Evolutionary conservation across 2,888 invertebrate species (phyloP).

Genomic region (Ellobium chinense): DNA sequence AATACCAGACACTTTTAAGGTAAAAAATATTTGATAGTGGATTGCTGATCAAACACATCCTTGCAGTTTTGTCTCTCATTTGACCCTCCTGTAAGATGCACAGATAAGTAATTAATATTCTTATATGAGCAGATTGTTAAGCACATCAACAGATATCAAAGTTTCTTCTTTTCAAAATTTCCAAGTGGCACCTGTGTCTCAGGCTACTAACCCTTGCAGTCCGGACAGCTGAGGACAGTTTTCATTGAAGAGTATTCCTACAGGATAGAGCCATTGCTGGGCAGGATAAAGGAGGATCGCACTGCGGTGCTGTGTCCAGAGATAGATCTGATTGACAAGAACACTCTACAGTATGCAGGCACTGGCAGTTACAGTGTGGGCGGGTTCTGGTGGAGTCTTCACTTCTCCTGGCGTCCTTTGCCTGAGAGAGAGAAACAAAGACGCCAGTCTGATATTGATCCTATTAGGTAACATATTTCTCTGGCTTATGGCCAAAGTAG

Average conservation of each 20-base stretch:
- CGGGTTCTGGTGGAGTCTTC: slow-evolving; percentile 81
- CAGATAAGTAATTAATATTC: too few species aligned
- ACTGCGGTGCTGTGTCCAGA: slow-evolving; percentile 93
- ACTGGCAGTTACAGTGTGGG: slow-evolving; percentile 62
- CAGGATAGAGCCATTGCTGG: slow-evolving; percentile 78
- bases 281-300: slow-evolving; percentile 89
- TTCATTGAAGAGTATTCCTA: slow-evolving; percentile 86
- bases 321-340: slow-evolving; percentile 94
- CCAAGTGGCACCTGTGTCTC: not conserved
- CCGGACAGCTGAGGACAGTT: too few species aligned
- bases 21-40: too few species aligned
- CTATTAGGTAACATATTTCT: slow-evolving; percentile 41
- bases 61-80: too few species aligned
- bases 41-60: too few species aligned
- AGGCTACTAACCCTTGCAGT: not conserved
- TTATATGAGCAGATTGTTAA: too few species aligned
- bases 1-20: too few species aligned
- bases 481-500: not conserved
- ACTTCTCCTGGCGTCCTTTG: slow-evolving; percentile 89
- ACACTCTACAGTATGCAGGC: slow-evolving; percentile 82
- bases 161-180: not conserved
- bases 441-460: slow-evolving; percentile 50
- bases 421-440: slow-evolving; percentile 70
- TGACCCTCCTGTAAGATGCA: too few species aligned
- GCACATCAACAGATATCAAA: not conserved